A percentile compares a stretch with the other conserved stretches of the same genome.
These are phyloP conservation scores for Charina bottae DNA, from an alignment of 2,113 vertebrate genomes.

Conservation along the genomic window DNA sequence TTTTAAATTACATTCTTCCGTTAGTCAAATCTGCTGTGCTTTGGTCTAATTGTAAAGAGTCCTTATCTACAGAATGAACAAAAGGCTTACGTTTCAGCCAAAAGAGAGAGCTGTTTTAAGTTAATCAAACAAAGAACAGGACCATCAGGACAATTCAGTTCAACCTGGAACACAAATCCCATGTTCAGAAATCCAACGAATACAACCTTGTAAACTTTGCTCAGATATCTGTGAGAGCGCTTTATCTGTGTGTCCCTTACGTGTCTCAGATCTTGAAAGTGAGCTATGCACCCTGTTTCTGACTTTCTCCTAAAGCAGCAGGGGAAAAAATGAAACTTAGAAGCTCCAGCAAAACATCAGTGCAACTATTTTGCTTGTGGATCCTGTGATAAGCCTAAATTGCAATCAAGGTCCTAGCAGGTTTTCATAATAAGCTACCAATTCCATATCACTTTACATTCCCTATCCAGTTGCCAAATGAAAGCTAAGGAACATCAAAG, in stretches of 20 bases:
- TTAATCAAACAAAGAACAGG: neutral
- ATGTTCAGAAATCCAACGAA: neutral
- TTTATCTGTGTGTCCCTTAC: neutral
- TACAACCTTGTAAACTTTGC: neutral
- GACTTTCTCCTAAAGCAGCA: neutral
- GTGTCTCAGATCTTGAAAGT: neutral
- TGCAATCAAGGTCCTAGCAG: neutral
- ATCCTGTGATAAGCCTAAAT: neutral
- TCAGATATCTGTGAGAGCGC: neutral
- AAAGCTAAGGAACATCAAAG: neutral
- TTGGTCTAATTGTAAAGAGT: neutral
- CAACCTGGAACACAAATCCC: neutral
- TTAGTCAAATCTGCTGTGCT: neutral
- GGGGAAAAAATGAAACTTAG: neutral
- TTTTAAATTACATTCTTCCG: too few species aligned
- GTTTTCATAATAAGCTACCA: neutral
- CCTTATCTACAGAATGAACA: neutral
- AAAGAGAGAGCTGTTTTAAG: neutral
- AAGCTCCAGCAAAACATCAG: neutral
- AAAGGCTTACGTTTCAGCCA: neutral
- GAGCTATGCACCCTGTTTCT: neutral
- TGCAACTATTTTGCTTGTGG: neutral
- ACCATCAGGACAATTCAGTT: neutral
- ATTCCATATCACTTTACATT: neutral
- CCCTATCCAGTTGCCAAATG: slow-evolving; percentile 1